These are phyloP conservation scores for Spisula subtruncata DNA, from an alignment of 2,888 invertebrate genomes.

Conservation along the genomic window DNA sequence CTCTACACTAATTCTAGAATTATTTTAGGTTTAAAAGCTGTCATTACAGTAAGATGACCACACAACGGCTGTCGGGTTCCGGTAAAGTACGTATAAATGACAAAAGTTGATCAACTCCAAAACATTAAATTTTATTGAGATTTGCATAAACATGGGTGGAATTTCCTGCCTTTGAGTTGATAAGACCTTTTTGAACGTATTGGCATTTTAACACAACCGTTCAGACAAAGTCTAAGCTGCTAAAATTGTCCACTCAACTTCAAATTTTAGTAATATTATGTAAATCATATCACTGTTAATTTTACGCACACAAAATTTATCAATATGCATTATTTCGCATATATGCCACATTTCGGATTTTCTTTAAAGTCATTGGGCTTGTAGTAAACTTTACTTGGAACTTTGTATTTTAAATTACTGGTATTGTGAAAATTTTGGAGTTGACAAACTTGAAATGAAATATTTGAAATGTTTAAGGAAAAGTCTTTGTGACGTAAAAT, in stretches of 20 bases:
- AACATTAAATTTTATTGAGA: neutral
- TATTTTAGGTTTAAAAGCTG: constrained; percentile 80
- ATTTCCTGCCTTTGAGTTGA: too few species aligned
- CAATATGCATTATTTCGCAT: neutral
- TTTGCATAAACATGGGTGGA: too few species aligned
- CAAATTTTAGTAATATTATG: too few species aligned
- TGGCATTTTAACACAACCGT: too few species aligned
- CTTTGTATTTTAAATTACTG: neutral
- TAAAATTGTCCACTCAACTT: too few species aligned
- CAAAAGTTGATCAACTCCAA: constrained; percentile 44
- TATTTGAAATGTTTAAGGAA: neutral
- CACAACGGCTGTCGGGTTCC: constrained; percentile 25
- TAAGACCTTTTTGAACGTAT: too few species aligned
- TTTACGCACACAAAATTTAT: neutral
- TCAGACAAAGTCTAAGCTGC: too few species aligned
- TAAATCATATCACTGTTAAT: neutral
- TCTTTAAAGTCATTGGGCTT: neutral
- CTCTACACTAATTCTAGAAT: constrained; percentile 84
- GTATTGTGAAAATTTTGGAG: neutral
- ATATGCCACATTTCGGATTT: neutral
- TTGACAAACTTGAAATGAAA: constrained; percentile 14
- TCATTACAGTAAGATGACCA: constrained; percentile 62
- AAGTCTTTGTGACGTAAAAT: constrained; percentile 3
- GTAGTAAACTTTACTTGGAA: neutral
- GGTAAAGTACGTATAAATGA: constrained; percentile 75